Base-by-base conservation (phyloP, 1,140 invertebrate species). In the Eulimnadia texana region DNA sequence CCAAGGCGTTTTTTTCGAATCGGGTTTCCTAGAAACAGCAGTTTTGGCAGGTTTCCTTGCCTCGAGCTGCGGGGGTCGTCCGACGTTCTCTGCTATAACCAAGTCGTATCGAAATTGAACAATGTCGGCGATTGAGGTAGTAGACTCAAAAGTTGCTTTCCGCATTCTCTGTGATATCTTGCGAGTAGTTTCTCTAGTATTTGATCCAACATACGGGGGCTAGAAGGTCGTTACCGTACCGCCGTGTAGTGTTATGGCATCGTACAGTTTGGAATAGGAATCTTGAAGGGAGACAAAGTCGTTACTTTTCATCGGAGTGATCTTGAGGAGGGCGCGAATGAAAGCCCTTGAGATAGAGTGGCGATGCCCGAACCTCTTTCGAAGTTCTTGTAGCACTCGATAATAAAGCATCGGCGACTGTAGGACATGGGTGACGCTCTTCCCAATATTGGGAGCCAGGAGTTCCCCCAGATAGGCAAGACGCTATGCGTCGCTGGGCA, bases 401-500 rank as follows among this genome's bases (percentile, higher is more conserved):
- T n/a, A 22, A 19, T 57, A 57, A 22, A 57, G 20, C 13, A 42
- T 22, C 3, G 55, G 55, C 6, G 3, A 25, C 16, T 57, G 55
- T 2, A 57, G 20, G 9, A 42, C n/a, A n/a, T 56, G 54, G 16
- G 54, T 10, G 54, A 56, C 25, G 24, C n/a, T 29, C n/a, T 57
- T 57, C 28, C 55, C 9, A 10, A 57, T 28, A 16, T 47, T 29
- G 2, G 55, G 55, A 28, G 24, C 24, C 20, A 57, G 16, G 3
- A 57, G 24, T 9, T 57, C 55, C 13, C 55, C 22, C 13, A 57
- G 55, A 28, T 57, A 57, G 2, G 55, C 20, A 33, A 57, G 10
- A 3, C 55, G 23, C 42, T 57, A 10, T 3, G 55, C 55, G 28
- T 57, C 27, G 20, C 9, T 16, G 23, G 3, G 27, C 9, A 57